These are phyloP conservation scores for Brienomyrus brachyistius DNA, from an alignment of 2,113 vertebrate species.

Conservation along the genomic window DNA sequence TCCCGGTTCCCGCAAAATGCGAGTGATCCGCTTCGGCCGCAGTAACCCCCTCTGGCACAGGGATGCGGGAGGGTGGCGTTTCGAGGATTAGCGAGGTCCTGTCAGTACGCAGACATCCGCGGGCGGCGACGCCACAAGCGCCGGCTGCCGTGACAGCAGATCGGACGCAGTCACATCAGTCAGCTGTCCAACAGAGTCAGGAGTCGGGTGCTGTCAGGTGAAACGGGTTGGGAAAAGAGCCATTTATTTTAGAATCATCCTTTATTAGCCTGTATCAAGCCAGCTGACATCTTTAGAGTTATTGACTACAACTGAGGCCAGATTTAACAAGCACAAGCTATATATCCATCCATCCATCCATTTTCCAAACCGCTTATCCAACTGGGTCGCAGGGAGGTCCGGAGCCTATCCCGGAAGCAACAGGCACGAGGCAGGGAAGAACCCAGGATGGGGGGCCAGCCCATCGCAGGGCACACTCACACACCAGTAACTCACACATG, in stretches of 20 bases:
- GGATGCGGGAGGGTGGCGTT: not conserved
- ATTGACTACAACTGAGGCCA: not conserved
- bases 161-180: not conserved
- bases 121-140: not conserved
- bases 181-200: not conserved
- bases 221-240: not conserved
- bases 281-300: not conserved
- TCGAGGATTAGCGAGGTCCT: not conserved
- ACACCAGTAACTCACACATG: too few relatives aligned
- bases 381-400: too few relatives aligned
- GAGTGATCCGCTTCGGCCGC: not conserved
- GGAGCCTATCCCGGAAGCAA: too few relatives aligned
- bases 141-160: not conserved
- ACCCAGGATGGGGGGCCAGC: too few relatives aligned
- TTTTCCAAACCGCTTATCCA: too few relatives aligned
- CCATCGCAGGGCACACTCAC: too few relatives aligned
- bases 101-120: not conserved
- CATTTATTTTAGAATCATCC: not conserved
- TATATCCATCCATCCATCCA: too few relatives aligned
- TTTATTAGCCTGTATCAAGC: not conserved
- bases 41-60: not conserved
- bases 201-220: not conserved
- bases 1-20: not conserved
- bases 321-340: not conserved
- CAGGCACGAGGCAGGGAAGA: too few relatives aligned